Base-by-base conservation (phyloP, 2,888 invertebrate species). In the Dilophus febrilis region DNA sequence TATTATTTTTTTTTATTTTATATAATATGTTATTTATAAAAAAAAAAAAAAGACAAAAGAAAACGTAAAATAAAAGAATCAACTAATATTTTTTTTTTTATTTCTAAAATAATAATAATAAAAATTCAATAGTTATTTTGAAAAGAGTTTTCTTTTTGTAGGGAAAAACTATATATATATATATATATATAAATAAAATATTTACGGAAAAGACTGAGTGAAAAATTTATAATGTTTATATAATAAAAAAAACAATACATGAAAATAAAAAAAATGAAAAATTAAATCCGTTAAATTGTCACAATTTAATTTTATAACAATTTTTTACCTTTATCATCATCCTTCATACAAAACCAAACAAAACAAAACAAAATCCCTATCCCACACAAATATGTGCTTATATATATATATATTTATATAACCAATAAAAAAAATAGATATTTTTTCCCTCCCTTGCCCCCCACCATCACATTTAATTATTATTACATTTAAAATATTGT, bases 161-260 rank as follows among this genome's bases (percentile, higher is more conserved):
- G 19, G 34, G 11, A 38, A 38, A 38, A 29, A n/a, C n/a, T 30
- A 36, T 61, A 63, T n/a, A n/a, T n/a, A n/a, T n/a, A n/a, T n/a
- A n/a, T n/a, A n/a, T n/a, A n/a, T n/a, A n/a, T n/a, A n/a, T n/a
- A n/a, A n/a, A n/a, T n/a, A n/a, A n/a, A n/a, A n/a, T n/a, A n/a
- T n/a, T n/a, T n/a, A 58, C 63, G 63, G 64, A 64, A 35, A 65
- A 65, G 65, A 65, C 65, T 65, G 65, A 65, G 64, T 63, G 63
- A 63, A 64, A 61, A 58, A 60, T 61, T 61, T 29, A 29, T 29
- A 28, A 33, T 16, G 14, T 14, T 16, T 14, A 33, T 16, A 13
- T 14, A 8, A 12, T 14, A 13, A 33, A 33, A 33, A 14, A 33
- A 33, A 33, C 4, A 33, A 33, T 4, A 13, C 61, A 61, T 61